Conservation (phyloP, 2,113 vertebrate species). For the Alexandromys fortis region DNA sequence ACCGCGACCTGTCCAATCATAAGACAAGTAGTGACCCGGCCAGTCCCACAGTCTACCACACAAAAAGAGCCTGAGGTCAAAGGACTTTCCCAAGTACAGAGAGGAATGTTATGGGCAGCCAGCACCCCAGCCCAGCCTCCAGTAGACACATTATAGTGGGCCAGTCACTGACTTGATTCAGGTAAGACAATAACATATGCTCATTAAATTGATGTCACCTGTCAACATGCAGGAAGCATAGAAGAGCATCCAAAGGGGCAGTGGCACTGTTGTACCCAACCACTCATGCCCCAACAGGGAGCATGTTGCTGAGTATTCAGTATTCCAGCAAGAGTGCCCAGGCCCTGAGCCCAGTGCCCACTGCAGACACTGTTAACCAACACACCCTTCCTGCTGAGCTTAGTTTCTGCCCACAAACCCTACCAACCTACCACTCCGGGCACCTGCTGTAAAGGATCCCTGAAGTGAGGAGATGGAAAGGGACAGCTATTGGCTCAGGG, state of each 20-base stretch:
- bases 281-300: neutral
- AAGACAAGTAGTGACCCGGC: conserved; percentile 20
- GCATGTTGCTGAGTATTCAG: neutral
- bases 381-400: neutral
- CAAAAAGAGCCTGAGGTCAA: neutral
- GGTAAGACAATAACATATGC: neutral
- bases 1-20: conserved; percentile 89
- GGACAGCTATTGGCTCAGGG: neutral
- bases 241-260: conserved; percentile 21
- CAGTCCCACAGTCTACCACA: neutral
- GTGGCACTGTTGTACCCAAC: neutral
- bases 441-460: neutral
- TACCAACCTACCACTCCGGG: neutral
- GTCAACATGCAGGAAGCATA: conserved; percentile 8
- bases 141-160: neutral
- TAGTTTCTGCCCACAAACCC: neutral
- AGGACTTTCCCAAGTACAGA: neutral
- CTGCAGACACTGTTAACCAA: neutral
- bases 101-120: neutral
- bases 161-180: neutral
- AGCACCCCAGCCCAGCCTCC: neutral
- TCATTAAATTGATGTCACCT: conserved; percentile 17
- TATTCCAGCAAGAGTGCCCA: neutral
- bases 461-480: neutral
- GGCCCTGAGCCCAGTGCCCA: neutral